A percentile compares a stretch with the other conserved stretches of the same genome.
These are phyloP conservation scores for Sinocyclocheilus anophthalmus DNA, from an alignment of 2,113 vertebrate species.

Conservation along the genomic window DNA sequence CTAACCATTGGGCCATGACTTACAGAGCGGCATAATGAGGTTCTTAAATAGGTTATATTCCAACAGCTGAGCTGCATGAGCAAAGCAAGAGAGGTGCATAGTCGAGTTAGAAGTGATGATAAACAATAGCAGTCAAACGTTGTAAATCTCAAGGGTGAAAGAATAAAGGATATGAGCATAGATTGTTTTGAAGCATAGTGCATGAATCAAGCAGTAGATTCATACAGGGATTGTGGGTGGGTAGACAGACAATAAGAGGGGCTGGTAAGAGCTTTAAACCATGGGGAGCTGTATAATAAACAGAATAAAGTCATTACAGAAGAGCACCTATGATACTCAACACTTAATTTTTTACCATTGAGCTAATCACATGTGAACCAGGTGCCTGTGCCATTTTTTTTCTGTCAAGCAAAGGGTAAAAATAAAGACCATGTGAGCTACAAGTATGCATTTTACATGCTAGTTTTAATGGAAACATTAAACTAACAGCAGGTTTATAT, in stretches of 20 bases:
- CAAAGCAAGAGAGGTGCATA: background rate
- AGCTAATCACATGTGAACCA: background rate
- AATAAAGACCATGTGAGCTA: background rate
- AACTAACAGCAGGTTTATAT: background rate
- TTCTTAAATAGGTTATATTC: slow-evolving; percentile 4
- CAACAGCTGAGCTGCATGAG: background rate
- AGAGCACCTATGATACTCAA: background rate
- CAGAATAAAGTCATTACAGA: background rate
- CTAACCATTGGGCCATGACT: too few relatives aligned
- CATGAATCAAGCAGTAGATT: background rate
- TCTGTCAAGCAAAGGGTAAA: background rate
- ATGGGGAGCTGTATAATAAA: background rate
- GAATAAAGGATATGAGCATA: background rate
- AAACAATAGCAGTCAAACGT: background rate
- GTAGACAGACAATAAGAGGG: background rate
- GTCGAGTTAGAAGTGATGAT: background rate
- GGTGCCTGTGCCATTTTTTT: background rate
- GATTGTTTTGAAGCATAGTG: background rate
- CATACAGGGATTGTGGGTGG: background rate
- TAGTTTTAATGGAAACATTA: background rate
- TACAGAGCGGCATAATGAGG: background rate
- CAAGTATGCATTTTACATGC: background rate
- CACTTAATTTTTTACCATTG: background rate
- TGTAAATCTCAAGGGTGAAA: slow-evolving; percentile 2
- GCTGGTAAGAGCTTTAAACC: background rate